phyloP scores from a whole-genome alignment of 35 echinoderm and acorn worm genomes.

The Acanthaster planci region DNA sequence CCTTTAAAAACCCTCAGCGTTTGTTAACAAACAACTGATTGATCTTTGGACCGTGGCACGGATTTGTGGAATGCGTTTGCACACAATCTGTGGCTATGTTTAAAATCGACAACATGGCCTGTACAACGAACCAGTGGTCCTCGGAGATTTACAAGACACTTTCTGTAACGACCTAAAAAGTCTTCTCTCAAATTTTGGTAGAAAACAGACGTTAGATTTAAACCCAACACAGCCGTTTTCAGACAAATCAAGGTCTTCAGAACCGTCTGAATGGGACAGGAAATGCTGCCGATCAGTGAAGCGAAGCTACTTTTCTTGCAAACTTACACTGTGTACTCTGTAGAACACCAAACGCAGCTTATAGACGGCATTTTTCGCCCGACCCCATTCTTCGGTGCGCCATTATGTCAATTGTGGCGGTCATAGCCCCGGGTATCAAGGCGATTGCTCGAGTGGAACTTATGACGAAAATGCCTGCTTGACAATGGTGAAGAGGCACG shows the following conservation, averaged over 20 bases:
- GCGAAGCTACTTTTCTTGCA: background rate
- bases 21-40: slow-evolving; percentile 6
- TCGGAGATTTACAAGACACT: no score
- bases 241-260: slow-evolving; percentile 16
- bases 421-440: slow-evolving; percentile 11
- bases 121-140: no score
- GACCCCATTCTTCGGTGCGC: slow-evolving; percentile 6
- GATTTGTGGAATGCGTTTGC: background rate
- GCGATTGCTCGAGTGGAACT: slow-evolving; percentile 2
- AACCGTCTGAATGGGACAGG: slow-evolving; percentile 7
- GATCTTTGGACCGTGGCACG: slow-evolving; percentile 7
- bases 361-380: background rate
- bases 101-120: no score
- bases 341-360: background rate
- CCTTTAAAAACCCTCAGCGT: slow-evolving; percentile 9
- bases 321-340: background rate
- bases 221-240: background rate
- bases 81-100: no score
- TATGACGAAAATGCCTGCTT: slow-evolving; percentile 8
- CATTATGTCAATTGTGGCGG: slow-evolving; percentile 11
- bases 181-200: no score
- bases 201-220: background rate
- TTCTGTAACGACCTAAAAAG: no score
- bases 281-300: background rate
- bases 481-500: slow-evolving; percentile 18